Evolutionary conservation across 2,888 invertebrate genomes (phyloP).

Genomic region (Kuschelorhynchus macadamiae): DNA sequence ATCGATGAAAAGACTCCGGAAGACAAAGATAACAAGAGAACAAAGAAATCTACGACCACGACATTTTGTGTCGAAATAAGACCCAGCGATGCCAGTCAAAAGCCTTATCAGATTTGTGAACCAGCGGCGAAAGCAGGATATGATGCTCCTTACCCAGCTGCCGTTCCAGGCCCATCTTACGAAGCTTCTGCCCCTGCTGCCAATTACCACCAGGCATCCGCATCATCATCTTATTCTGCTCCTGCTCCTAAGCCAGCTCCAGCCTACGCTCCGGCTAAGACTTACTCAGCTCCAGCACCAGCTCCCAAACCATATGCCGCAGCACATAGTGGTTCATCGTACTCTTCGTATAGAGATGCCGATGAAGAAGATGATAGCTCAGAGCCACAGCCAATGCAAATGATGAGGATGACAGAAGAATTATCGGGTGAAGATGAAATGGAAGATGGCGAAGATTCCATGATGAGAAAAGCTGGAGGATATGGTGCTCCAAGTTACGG

Average conservation of each 20-base stretch:
- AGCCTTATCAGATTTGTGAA: slow-evolving; percentile 67
- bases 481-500: slow-evolving; percentile 42
- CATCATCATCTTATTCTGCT: slow-evolving; percentile 40
- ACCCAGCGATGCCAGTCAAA: slow-evolving; percentile 64
- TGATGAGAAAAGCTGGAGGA: slow-evolving; percentile 37
- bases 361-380: slow-evolving; percentile 47
- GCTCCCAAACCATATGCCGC: slow-evolving; percentile 49
- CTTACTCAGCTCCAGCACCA: slow-evolving; percentile 39
- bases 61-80: slow-evolving; percentile 70
- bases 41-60: slow-evolving; percentile 67
- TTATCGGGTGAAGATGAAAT: slow-evolving; percentile 21
- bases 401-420: slow-evolving; percentile 26
- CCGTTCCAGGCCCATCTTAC: slow-evolving; percentile 42
- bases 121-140: slow-evolving; percentile 50
- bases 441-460: slow-evolving; percentile 26
- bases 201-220: slow-evolving; percentile 38
- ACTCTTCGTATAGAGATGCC: slow-evolving; percentile 46
- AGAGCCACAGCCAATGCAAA: neutral
- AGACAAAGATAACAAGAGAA: slow-evolving; percentile 46
- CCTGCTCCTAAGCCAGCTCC: slow-evolving; percentile 45
- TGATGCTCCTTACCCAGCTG: neutral
- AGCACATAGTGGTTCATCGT: slow-evolving; percentile 38
- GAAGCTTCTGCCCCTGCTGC: slow-evolving; percentile 19
- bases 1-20: slow-evolving; percentile 57
- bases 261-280: slow-evolving; percentile 30